Evolutionary conservation across 1,140 invertebrate genomes (phyloP).

Genomic region (Cherax destructor): DNA sequence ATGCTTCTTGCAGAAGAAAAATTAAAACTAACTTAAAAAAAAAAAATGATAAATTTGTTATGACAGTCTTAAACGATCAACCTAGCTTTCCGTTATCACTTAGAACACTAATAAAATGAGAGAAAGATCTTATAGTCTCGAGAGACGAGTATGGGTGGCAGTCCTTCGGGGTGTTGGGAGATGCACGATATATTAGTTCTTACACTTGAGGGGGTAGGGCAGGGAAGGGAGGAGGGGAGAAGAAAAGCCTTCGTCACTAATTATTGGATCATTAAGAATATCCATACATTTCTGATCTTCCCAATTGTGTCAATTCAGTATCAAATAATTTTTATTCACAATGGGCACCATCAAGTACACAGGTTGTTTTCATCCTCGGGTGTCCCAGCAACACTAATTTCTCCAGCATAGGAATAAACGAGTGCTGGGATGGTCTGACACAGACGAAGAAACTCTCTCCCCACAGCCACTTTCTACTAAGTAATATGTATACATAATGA

Average conservation of each 20-base stretch:
- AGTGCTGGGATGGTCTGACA: slow-evolving; percentile 15
- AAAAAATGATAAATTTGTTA: slow-evolving; percentile 23
- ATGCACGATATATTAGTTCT: neutral
- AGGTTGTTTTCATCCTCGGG: slow-evolving; percentile 1
- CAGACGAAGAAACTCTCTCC: slow-evolving; percentile 15
- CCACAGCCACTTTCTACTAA: slow-evolving; percentile 29
- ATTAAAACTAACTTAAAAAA: slow-evolving; percentile 16
- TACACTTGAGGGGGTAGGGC: neutral
- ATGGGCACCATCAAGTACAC: neutral
- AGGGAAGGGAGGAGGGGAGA: too few relatives aligned
- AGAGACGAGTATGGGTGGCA: slow-evolving; percentile 57
- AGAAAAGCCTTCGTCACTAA: slow-evolving; percentile 24
- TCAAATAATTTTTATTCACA: slow-evolving; percentile 20
- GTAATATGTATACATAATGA: slow-evolving; percentile 42
- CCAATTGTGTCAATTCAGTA: slow-evolving; percentile 23
- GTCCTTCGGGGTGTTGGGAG: slow-evolving; percentile 32
- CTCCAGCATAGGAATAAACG: neutral
- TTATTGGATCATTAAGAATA: slow-evolving; percentile 6
- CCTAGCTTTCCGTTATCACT: slow-evolving; percentile 57
- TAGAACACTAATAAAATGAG: slow-evolving; percentile 49
- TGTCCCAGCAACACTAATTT: slow-evolving; percentile 16
- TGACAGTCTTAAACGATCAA: slow-evolving; percentile 35
- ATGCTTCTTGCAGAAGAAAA: slow-evolving; percentile 32
- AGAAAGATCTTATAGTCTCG: slow-evolving; percentile 46
- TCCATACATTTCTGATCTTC: slow-evolving; percentile 16